Percentiles rank a stretch among this genome's conserved stretches.
Evolutionary conservation across 1,140 invertebrate genomes (phyloP).

Genomic region (Pristionchus pacificus): DNA sequence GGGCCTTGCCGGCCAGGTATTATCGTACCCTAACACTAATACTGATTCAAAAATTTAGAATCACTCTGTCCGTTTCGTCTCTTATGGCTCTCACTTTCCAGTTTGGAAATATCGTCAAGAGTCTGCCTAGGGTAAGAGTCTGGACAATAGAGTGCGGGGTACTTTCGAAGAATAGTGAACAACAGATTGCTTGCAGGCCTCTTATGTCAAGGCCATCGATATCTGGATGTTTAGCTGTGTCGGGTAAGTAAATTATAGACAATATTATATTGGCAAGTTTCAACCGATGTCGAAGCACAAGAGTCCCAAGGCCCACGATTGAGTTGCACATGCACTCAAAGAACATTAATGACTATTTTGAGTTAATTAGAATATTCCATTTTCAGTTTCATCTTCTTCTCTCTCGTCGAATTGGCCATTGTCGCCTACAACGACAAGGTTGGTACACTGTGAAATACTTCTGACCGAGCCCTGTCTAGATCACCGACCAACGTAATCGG

Average conservation of each 20-base stretch:
- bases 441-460: too few species aligned
- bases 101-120: constrained; percentile 56
- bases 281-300: too few species aligned
- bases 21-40: constrained; percentile 3
- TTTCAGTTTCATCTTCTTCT: constrained; percentile 40
- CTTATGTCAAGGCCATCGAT: constrained; percentile 54
- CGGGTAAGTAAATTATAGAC: too few species aligned
- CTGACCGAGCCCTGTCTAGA: too few species aligned
- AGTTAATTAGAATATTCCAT: not conserved
- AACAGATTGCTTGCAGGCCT: too few species aligned
- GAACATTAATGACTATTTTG: not conserved
- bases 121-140: constrained; percentile 43
- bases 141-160: too few species aligned
- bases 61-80: constrained; percentile 38
- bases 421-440: constrained; percentile 57
- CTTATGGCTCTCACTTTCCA: constrained; percentile 56
- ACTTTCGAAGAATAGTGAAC: too few species aligned
- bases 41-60: constrained; percentile 5
- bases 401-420: constrained; percentile 48
- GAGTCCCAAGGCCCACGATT: too few species aligned
- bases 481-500: constrained; percentile 45
- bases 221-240: constrained; percentile 56
- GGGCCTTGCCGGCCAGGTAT: constrained; percentile 46
- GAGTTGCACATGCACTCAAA: constrained; percentile 41
- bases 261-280: too few species aligned